These are phyloP conservation scores for Toxotes lorentzi DNA, from an alignment of 2,797 vertebrate species.

Conservation along the genomic window DNA sequence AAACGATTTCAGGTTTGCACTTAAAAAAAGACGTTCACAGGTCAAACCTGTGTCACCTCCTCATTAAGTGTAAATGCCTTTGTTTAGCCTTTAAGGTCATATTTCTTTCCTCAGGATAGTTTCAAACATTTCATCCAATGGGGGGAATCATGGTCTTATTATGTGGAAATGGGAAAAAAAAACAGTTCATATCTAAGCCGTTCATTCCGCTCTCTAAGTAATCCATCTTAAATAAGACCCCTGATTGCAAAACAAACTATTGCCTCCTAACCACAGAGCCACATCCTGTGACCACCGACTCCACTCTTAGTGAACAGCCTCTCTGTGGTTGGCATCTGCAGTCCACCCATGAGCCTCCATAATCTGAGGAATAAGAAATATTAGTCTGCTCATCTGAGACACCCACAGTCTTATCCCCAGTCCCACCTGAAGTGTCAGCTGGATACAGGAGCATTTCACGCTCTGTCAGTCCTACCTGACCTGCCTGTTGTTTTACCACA, in stretches of 20 bases:
- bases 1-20: background rate
- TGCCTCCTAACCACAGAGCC: constrained; percentile 32
- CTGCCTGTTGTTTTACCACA: constrained; percentile 1
- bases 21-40: background rate
- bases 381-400: constrained; percentile 43
- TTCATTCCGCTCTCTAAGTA: constrained; percentile 29
- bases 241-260: constrained; percentile 43
- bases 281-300: constrained; percentile 56
- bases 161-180: constrained; percentile 29
- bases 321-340: constrained; percentile 11
- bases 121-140: constrained; percentile 5
- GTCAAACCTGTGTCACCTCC: background rate
- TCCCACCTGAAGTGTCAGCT: constrained; percentile 34
- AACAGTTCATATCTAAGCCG: constrained; percentile 5
- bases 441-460: constrained; percentile 5
- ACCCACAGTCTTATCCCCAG: constrained; percentile 8
- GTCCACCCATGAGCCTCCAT: constrained; percentile 12
- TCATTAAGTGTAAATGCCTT: background rate
- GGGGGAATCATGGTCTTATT: constrained; percentile 1
- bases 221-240: constrained; percentile 34
- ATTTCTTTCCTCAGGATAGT: background rate
- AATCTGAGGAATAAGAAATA: constrained; percentile 28
- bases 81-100: background rate
- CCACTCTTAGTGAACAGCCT: constrained; percentile 22
- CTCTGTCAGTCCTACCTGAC: background rate